These are phyloP conservation scores for Anastrepha ludens DNA, from an alignment of 1,140 invertebrate genomes.

Conservation along the genomic window DNA sequence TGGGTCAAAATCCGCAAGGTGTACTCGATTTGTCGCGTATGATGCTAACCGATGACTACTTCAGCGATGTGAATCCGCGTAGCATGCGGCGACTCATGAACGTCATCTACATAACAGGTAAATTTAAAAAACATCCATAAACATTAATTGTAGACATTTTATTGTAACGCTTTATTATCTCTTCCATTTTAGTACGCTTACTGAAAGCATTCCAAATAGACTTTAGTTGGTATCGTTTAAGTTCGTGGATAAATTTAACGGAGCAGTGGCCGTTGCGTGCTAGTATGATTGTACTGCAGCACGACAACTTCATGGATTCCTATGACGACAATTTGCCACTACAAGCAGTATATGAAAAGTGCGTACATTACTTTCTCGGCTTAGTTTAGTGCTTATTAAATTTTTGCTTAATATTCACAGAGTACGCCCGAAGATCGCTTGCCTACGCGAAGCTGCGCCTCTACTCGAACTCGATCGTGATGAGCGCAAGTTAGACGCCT, in stretches of 20 bases:
- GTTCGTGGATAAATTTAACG: conserved; percentile 98
- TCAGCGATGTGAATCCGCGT: conserved; percentile 97
- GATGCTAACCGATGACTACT: conserved; percentile 95
- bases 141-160: background rate
- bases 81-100: conserved; percentile 98
- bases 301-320: conserved; percentile 90
- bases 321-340: conserved; percentile 90
- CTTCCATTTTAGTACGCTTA: conserved; percentile 83
- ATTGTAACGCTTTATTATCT: background rate
- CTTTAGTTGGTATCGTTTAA: conserved; percentile 98
- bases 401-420: conserved; percentile 74
- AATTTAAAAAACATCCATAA: conserved; percentile 43
- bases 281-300: conserved; percentile 97
- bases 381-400: conserved; percentile 37
- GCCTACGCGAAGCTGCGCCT: conserved; percentile 90
- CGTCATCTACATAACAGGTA: conserved; percentile 96
- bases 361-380: conserved; percentile 66
- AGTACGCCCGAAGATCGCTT: conserved; percentile 86
- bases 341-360: conserved; percentile 95
- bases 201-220: conserved; percentile 99
- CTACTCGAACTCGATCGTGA: conserved; percentile 94
- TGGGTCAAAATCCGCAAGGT: conserved; percentile 77
- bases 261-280: conserved; percentile 99
- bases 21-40: conserved; percentile 88
- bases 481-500: conserved; percentile 94